Conservation (phyloP, 2,113 vertebrate genomes). For the Neogobius melanostomus region DNA sequence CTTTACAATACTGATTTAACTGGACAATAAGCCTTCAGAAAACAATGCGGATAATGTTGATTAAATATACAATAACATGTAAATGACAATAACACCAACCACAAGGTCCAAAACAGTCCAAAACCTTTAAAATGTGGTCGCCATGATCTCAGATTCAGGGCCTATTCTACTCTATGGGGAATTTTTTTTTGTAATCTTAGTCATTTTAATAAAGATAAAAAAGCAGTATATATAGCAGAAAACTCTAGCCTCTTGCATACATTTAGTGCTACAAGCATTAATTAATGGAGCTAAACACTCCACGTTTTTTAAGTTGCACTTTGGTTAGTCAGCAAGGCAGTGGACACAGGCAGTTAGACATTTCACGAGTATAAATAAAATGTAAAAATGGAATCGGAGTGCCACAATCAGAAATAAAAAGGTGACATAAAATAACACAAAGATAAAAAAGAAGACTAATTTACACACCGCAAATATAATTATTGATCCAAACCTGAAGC, state of each 20-base stretch:
- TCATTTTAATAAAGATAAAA: not conserved
- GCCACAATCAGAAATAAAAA: not conserved
- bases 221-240: not conserved
- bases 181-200: not conserved
- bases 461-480: constrained; percentile 7
- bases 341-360: constrained; percentile 25
- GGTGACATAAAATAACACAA: not conserved
- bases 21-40: not conserved
- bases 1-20: not conserved
- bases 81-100: not conserved
- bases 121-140: too few relatives aligned
- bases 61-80: not conserved
- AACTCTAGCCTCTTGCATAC: not conserved
- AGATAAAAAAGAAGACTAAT: not conserved
- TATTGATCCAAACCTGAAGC: not conserved
- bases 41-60: not conserved
- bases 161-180: too few relatives aligned
- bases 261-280: not conserved
- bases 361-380: not conserved
- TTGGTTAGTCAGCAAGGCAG: constrained; percentile 71
- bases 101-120: not conserved
- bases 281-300: constrained; percentile 4
- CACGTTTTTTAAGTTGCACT: constrained; percentile 68
- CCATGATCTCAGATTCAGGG: too few relatives aligned
- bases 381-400: not conserved